Evolutionary conservation across 2,113 vertebrate species (phyloP), one percentile per base, ranked within the genome.

Genomic region (Aldabrachelys gigantea): DNA sequence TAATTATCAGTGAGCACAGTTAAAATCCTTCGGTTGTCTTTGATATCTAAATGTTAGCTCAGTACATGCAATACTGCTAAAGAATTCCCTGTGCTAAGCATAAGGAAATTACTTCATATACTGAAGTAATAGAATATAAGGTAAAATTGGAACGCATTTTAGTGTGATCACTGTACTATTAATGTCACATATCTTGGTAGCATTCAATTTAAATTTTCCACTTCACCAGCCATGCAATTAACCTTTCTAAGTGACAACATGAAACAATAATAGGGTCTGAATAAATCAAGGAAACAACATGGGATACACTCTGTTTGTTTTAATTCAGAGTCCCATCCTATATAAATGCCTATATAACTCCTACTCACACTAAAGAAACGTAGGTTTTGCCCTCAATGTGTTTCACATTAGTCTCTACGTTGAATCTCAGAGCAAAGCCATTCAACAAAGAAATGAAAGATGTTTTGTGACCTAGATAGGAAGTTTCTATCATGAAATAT

Each of bases 401-500:
- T 94, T 97, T 96, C 50, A 57, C 57, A 89, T 93, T 91, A 92
- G 52, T 17, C 44, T 7, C 84, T 85, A 76, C 75, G 47, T 11
- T 49, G 47, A 49, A 49, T 49, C 47, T 49, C 47, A 49, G 47
- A 49, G 47, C 47, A 49, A 49, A 49, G 47, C 47, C 47, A 49
- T 49, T 49, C 47, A 49, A 49, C 47, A 49, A 49, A 92, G 93
- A 93, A 89, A 84, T 7, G 6, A 92, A 80, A 91, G 83, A 4
- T 25, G 89, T 91, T 89, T 89, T 53, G 27, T 6, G 80, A 35
- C 53, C 87, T 94, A 97, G 86, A 92, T 85, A 94, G 84, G 96
- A 89, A 96, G 86, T 95, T 12, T 49, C 31, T 75, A 91, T 8
- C 14, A 21, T 3, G 1, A n/a, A 65, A 56, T 83, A 85, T 52